Base-by-base conservation (phyloP, 2,888 invertebrate genomes). In the Epinotia nisella region DNA sequence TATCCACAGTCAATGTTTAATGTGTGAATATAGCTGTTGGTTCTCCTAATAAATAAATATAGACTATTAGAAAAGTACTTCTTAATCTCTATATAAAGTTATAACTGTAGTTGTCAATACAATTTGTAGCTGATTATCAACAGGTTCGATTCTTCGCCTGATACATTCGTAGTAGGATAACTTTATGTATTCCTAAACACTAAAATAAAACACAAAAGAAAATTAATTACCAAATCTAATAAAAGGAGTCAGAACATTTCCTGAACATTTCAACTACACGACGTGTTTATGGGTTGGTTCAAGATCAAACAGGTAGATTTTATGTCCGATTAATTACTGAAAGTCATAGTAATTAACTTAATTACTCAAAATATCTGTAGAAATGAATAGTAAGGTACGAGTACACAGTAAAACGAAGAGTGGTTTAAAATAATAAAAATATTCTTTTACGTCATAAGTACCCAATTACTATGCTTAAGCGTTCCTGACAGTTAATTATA, bases 221-320 rank as follows among this genome's bases (percentile, higher is more conserved):
- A 15, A 72, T 35, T 49, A 56, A 72, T 68, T 53, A 39, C 61
- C 49, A 61, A 67, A 61, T 72, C 72, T 72, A 39, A 72, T 67
- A 68, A 68, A 66, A 62, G 19, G 39, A 39, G 49, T 61, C 62
- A 62, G 67, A 72, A 21, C 55, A 55, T 39, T 55, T 39, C 60
- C 61, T 61, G 55, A 68, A 68, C 67, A 49, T 72, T 68, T 62
- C 55, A 72, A 60, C 45, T 71, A 56, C 59, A 55, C 39, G 56
- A 72, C 17, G 56, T 68, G 61, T 72, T 72, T 72, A 61, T 72
- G 61, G 35, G 55, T 41, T 66, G 9, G 24, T 58, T 58, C 24
- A 58, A n/a, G 7, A 29, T 55, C 55, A 21, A 65, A 65, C 55
- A 65, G 35, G 39, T 55, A 39, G 7, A 21, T n/a, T 66, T 56